Conservation (phyloP, 2,113 vertebrate species). For the Sebastes schlegelii region DNA sequence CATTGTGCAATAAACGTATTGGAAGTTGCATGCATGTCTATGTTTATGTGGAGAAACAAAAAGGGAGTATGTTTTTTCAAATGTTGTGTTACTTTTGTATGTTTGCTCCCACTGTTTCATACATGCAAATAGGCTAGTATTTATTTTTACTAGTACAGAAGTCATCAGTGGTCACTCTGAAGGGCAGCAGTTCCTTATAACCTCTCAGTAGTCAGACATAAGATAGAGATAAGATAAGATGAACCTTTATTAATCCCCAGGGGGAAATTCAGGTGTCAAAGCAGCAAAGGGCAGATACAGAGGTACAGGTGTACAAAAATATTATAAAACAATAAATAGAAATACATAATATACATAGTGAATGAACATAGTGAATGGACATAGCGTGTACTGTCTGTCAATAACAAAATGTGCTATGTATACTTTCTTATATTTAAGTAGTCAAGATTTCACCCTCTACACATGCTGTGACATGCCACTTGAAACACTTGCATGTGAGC, state of each 20-base stretch:
- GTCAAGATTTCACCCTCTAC: neutral
- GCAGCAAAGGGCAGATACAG: no score
- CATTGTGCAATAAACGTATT: slow-evolving; percentile 15
- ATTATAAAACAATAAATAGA: no score
- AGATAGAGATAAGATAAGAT: no score
- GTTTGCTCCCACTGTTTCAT: neutral
- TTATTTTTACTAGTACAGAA: neutral
- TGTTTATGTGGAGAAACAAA: neutral
- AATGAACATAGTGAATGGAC: no score
- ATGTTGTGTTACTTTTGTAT: neutral
- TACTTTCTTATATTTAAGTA: neutral
- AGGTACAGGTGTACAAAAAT: no score
- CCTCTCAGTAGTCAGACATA: neutral
- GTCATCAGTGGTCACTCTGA: slow-evolving; percentile 15
- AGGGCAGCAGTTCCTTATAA: neutral
- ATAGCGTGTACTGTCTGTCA: no score
- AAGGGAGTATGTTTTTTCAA: neutral
- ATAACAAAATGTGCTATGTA: neutral
- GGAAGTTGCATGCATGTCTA: slow-evolving; percentile 6
- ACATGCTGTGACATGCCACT: neutral
- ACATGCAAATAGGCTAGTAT: neutral
- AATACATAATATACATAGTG: no score
- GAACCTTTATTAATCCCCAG: no score
- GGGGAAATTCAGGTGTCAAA: no score
- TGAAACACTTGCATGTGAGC: neutral